A percentile compares a stretch with the other conserved stretches of the same genome.
Evolutionary conservation across 2,888 invertebrate species (phyloP).

Genomic region (Pseudanteris insignis): DNA sequence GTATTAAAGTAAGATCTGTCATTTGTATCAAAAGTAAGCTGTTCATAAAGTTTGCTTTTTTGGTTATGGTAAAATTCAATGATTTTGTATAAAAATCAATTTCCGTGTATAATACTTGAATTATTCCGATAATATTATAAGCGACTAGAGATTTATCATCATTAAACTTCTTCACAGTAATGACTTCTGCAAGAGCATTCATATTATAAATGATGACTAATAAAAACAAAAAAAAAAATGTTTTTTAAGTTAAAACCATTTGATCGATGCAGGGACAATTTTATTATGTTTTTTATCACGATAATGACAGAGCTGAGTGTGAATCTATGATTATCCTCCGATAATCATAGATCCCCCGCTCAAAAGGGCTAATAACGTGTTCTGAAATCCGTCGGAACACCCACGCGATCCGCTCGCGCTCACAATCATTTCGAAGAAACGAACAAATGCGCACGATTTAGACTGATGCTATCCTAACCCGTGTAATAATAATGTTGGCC

Average conservation of each 20-base stretch:
- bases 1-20: too few species aligned
- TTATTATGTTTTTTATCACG: constrained; percentile 45
- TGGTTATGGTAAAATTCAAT: too few species aligned
- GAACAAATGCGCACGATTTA: constrained; percentile 39
- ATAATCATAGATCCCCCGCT: constrained; percentile 65
- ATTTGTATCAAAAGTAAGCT: too few species aligned
- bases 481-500: constrained; percentile 29
- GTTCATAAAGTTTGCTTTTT: too few species aligned
- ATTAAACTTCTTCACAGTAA: too few species aligned
- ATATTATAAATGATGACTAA: too few species aligned
- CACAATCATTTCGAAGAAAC: constrained; percentile 40
- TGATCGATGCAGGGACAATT: constrained; percentile 43
- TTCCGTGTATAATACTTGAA: not conserved
- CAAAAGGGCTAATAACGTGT: constrained; percentile 65
- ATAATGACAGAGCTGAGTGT: constrained; percentile 60
- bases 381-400: constrained; percentile 61
- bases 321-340: constrained; percentile 64
- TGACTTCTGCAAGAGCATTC: too few species aligned
- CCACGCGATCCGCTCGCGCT: constrained; percentile 50
- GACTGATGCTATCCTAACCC: constrained; percentile 33
- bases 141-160: too few species aligned
- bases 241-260: not conserved
- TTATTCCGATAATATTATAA: too few species aligned
- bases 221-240: not conserved
- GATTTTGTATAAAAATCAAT: too few species aligned